These are phyloP conservation scores for Lepisosteus osseus DNA, from an alignment of 2,113 vertebrate genomes.

Conservation along the genomic window DNA sequence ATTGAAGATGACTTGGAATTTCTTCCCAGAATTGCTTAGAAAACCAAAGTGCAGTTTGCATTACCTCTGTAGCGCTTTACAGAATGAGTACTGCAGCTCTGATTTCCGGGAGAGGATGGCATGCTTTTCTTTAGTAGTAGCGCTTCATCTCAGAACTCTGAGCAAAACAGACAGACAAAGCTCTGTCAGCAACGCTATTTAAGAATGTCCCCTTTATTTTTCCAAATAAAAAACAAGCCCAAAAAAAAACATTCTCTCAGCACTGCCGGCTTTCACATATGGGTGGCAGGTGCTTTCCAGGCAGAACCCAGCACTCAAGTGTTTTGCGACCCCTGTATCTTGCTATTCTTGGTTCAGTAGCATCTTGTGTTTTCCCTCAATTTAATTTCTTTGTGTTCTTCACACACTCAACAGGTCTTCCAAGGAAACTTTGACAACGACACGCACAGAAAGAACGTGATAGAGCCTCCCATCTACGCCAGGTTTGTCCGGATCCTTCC, in stretches of 20 bases:
- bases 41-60: too few relatives aligned
- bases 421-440: constrained; percentile 98
- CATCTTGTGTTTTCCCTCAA: not conserved
- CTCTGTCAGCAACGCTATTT: constrained; percentile 12
- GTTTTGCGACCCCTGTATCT: not conserved
- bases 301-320: not conserved
- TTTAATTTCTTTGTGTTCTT: constrained; percentile 9
- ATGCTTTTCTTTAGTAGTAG: not conserved
- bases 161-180: not conserved
- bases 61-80: too few relatives aligned
- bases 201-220: constrained; percentile 18
- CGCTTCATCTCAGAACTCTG: not conserved
- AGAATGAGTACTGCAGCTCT: too few relatives aligned
- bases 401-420: constrained; percentile 80
- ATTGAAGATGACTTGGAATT: too few relatives aligned
- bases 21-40: too few relatives aligned
- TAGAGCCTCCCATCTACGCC: constrained; percentile 86
- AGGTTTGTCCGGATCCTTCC: constrained; percentile 88
- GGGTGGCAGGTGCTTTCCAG: constrained; percentile 20
- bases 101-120: too few relatives aligned
- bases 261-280: not conserved
- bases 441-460: constrained; percentile 96
- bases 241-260: too few relatives aligned
- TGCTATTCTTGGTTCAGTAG: not conserved
- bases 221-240: constrained; percentile 11